Evolutionary conservation across 2,797 vertebrate genomes (phyloP), one percentile per base, ranked within the genome.

Genomic region (Echeneis naucrates): DNA sequence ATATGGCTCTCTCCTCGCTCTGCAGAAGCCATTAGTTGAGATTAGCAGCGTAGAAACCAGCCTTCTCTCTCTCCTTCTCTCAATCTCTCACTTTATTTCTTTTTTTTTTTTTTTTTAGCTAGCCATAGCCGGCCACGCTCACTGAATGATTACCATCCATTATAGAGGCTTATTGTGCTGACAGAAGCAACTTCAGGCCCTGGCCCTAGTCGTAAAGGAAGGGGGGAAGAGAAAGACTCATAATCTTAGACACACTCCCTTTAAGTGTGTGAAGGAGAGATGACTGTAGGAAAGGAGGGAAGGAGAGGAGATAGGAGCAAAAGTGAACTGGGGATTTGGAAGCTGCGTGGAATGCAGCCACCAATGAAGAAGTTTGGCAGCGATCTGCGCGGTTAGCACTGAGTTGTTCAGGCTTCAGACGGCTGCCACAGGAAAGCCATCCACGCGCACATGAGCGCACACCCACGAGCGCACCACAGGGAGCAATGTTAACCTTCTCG

Each of bases 111-210:
- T 61, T 84, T 68, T 72, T 55, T 72, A 67, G 64, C 76, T 85
- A 82, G 86, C 89, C 75, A 87, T 92, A 94, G 94, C 95, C 92
- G 92, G n/a, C 91, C 89, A 93, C 87, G 89, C 91, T 94, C 42
- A 88, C 94, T 95, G 94, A 96, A 95, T 95, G 90, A 96, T 96
- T 96, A 96, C 85, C 93, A 91, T 95, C 95, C 92, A 94, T 95
- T 95, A 95, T 80, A 77, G 89, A 85, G 92, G 80, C 88, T 92
- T 93, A 92, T 92, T 95, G 94, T 96, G 93, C 95, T 96, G 95
- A 96, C 94, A 94, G 94, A 88, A 79, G 92, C 90, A 92, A 94
- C 88, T 92, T 94, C 90, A 86, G 92, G 93, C 92, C 92, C 80
- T 89, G 93, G 92, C 81, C 70, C 44, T 45, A 68, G 93, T 86